These are phyloP conservation scores for Arvicanthis niloticus DNA, from an alignment of 2,113 vertebrate species.

Conservation along the genomic window DNA sequence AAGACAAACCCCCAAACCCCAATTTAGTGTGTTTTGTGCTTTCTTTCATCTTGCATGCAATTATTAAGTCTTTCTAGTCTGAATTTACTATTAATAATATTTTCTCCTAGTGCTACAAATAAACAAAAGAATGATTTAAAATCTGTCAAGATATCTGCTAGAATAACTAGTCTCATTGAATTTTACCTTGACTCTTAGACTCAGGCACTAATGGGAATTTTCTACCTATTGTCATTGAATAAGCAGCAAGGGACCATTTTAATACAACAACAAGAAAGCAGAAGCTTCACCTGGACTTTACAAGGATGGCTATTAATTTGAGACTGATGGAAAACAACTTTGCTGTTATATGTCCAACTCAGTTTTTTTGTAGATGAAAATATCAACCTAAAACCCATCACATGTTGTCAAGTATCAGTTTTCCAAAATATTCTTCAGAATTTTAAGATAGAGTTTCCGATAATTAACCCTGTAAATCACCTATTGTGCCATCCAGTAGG, in stretches of 20 bases:
- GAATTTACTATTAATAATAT: conserved; percentile 54
- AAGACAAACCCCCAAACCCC: neutral
- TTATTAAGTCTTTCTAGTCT: conserved; percentile 56
- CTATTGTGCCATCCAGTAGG: neutral
- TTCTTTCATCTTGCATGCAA: conserved; percentile 56
- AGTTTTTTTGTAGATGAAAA: conserved; percentile 46
- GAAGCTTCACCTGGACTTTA: conserved; percentile 18
- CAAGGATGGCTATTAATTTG: conserved; percentile 45
- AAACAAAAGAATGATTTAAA: conserved; percentile 72
- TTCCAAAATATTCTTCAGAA: conserved; percentile 48
- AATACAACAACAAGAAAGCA: conserved; percentile 15
- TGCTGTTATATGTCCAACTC: conserved; percentile 51
- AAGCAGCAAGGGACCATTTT: conserved; percentile 42
- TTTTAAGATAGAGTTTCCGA: conserved; percentile 29
- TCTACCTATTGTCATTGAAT: conserved; percentile 66
- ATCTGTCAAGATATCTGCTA: conserved; percentile 54
- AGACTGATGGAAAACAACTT: conserved; percentile 18
- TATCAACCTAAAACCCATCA: conserved; percentile 36
- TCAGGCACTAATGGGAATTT: conserved; percentile 58
- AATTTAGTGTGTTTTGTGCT: conserved; percentile 43
- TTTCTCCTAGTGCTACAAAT: conserved; percentile 56
- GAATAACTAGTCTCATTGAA: conserved; percentile 70
- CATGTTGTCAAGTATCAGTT: neutral
- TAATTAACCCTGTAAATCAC: neutral
- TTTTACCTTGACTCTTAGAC: conserved; percentile 69